Conservation (phyloP, 2,888 invertebrate species). For the Ophioninae sp. region DNA sequence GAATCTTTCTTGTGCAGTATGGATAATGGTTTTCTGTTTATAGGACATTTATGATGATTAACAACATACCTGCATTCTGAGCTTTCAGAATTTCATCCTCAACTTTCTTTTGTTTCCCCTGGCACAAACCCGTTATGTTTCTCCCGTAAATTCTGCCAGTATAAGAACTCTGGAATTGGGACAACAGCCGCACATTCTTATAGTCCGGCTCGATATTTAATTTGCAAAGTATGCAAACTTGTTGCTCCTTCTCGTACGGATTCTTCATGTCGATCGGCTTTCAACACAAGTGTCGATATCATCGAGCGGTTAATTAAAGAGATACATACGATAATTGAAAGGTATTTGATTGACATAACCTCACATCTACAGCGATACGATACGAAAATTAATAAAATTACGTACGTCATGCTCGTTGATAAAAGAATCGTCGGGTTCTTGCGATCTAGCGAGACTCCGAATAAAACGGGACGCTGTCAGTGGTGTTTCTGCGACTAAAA, state of each 20-base stretch:
- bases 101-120: slow-evolving; percentile 88
- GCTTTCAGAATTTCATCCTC: slow-evolving; percentile 89
- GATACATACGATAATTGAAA: not conserved
- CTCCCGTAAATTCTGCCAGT: slow-evolving; percentile 96
- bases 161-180: slow-evolving; percentile 97
- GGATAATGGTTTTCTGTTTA: too few relatives aligned
- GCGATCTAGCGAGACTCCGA: slow-evolving; percentile 20
- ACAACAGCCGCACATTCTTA: slow-evolving; percentile 94
- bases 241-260: slow-evolving; percentile 89
- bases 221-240: slow-evolving; percentile 91
- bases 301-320: not conserved
- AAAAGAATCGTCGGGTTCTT: not conserved
- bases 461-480: slow-evolving; percentile 33
- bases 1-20: too few relatives aligned
- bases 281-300: slow-evolving; percentile 32
- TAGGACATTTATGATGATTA: too few relatives aligned
- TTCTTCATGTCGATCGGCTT: slow-evolving; percentile 81
- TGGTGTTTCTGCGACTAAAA: slow-evolving; percentile 42
- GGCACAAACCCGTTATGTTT: slow-evolving; percentile 97
- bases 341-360: slow-evolving; percentile 20
- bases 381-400: not conserved
- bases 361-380: not conserved
- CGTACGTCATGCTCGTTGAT: slow-evolving; percentile 51
- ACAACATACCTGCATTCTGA: slow-evolving; percentile 85
- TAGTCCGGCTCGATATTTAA: slow-evolving; percentile 91